These are phyloP conservation scores for Parus major DNA, from an alignment of 2,113 vertebrate genomes.

Conservation along the genomic window DNA sequence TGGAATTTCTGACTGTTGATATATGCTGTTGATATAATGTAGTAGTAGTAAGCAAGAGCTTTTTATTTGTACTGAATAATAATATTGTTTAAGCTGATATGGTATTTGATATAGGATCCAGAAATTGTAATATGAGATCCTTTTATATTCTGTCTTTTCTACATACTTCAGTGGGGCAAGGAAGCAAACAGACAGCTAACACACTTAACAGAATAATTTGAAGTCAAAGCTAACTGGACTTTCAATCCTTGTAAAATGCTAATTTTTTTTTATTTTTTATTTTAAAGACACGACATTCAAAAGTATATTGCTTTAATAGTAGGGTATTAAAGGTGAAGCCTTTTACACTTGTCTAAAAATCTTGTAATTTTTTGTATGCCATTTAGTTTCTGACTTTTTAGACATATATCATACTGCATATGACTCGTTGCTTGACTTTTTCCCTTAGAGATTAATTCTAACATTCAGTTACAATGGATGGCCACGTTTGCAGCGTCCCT, in stretches of 20 bases:
- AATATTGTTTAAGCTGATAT: neutral
- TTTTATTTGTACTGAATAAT: neutral
- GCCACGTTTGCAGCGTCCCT: rapidly evolving
- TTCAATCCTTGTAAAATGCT: neutral
- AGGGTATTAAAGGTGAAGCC: neutral
- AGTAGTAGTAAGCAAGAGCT: neutral
- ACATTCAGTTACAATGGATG: neutral
- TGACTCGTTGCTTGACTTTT: neutral
- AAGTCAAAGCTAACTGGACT: neutral
- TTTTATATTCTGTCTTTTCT: neutral
- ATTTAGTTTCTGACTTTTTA: neutral
- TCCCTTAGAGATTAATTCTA: neutral
- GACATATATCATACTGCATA: neutral
- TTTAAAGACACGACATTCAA: neutral
- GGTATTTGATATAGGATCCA: neutral
- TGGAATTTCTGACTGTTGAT: neutral
- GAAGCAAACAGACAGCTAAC: neutral
- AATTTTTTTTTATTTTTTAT: neutral
- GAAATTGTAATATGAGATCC: neutral
- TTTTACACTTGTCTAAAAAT: neutral
- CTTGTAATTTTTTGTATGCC: neutral
- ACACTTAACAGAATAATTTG: neutral
- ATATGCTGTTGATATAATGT: neutral
- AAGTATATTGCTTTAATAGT: neutral
- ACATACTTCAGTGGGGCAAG: neutral